A percentile compares a stretch with the other conserved stretches of the same genome.
These are phyloP conservation scores for Girardia tigrina DNA, from an alignment of 2,888 invertebrate genomes.

Conservation along the genomic window DNA sequence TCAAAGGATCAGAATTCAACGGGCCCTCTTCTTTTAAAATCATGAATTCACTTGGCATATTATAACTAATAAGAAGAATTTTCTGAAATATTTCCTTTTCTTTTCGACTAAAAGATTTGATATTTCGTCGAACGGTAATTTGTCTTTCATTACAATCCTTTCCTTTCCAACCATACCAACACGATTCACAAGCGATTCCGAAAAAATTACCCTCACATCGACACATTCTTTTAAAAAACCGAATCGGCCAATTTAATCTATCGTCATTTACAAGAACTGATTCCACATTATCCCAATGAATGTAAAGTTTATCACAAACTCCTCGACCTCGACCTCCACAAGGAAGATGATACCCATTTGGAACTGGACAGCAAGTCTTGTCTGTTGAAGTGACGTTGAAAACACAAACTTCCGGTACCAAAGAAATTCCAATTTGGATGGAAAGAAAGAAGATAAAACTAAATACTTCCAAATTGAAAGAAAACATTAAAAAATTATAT, in stretches of 20 bases:
- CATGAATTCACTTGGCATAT: slow-evolving; percentile 8
- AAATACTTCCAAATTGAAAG: too few species aligned
- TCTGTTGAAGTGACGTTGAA: not conserved
- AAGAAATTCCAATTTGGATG: too few species aligned
- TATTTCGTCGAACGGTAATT: slow-evolving; percentile 25
- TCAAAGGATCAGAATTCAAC: slow-evolving; percentile 25
- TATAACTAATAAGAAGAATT: not conserved
- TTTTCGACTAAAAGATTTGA: not conserved
- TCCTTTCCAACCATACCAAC: slow-evolving; percentile 33
- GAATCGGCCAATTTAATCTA: slow-evolving; percentile 25
- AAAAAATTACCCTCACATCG: slow-evolving; percentile 34
- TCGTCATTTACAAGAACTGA: slow-evolving; percentile 20
- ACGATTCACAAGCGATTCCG: slow-evolving; percentile 28
- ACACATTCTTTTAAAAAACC: slow-evolving; percentile 28
- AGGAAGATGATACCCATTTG: not conserved
- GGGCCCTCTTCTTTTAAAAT: slow-evolving; percentile 24
- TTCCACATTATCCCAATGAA: not conserved
- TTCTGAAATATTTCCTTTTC: not conserved
- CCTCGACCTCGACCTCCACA: slow-evolving; percentile 30
- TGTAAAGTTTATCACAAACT: slow-evolving; percentile 21
- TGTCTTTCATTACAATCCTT: not conserved
- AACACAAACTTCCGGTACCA: not conserved
- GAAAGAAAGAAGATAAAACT: too few species aligned
- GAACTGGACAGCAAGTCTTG: slow-evolving; percentile 33
- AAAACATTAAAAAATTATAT: too few species aligned